Conservation (phyloP, 2,113 vertebrate genomes). For the Loxodonta africana region DNA sequence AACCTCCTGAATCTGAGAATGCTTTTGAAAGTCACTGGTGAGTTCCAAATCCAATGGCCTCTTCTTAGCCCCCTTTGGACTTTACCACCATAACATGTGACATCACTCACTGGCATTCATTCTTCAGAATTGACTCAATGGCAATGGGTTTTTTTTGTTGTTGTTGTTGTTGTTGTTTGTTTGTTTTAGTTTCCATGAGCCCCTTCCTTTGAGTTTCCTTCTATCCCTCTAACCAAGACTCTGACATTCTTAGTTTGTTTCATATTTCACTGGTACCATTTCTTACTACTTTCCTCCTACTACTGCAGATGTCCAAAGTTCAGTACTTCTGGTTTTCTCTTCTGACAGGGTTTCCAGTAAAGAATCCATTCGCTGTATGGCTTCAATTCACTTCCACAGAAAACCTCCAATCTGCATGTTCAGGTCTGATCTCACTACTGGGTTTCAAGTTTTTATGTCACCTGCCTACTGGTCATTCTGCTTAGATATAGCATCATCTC, state of each 20-base stretch:
- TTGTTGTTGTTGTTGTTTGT: too few relatives aligned
- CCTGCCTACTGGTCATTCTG: background rate
- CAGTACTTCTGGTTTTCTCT: background rate
- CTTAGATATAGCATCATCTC: background rate
- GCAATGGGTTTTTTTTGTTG: too few relatives aligned
- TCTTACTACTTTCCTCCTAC: background rate
- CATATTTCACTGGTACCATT: background rate
- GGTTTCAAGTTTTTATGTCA: background rate
- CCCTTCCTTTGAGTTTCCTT: background rate
- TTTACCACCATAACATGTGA: background rate
- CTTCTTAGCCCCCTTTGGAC: background rate
- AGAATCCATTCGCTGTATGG: background rate
- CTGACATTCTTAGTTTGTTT: background rate
- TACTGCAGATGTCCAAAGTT: background rate
- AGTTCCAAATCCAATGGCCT: constrained; percentile 27
- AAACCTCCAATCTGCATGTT: background rate
- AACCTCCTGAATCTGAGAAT: background rate
- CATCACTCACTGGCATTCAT: background rate
- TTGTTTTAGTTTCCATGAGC: background rate
- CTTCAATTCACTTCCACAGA: background rate
- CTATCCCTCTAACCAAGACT: background rate
- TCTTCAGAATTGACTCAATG: background rate
- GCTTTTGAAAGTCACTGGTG: background rate
- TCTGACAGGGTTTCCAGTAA: background rate
- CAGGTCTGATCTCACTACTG: background rate